Base-by-base conservation (phyloP, 1,140 invertebrate species). In the Wasmannia auropunctata region DNA sequence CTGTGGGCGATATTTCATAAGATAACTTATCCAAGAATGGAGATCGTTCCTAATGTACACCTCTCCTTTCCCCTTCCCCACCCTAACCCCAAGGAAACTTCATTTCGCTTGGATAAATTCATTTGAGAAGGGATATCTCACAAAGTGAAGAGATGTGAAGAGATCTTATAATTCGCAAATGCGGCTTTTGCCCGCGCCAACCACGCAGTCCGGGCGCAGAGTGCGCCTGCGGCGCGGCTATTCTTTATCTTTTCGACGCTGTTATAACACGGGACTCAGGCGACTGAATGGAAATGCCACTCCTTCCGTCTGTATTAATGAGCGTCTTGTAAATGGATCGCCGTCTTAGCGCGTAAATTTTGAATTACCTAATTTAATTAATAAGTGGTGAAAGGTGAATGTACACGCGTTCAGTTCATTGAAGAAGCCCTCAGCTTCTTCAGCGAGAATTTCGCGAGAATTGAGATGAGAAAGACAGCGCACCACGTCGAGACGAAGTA, bases 221-320 rank as follows among this genome's bases (percentile, higher is more conserved):
- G 5, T 49, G 62, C 62, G 60, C 62, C 76, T 67, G 40, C n/a
- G n/a, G n/a, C 28, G 3, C 22, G 31, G 65, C 65, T 58, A 43
- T 31, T 72, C 49, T 72, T 72, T 43, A 43, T 58, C 37, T 37
- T 74, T 5, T 37, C 40, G 54, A 25, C 56, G 37, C 79, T 14
- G 25, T 83, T 72, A 16, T 46, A 80, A 40, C 28, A 16, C 65
- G 19, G 5, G 34, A 81, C 43, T 70, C 49, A 72, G 49, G 51
- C 65, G 79, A 56, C n/a, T 74, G 67, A 83, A 83, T 83, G 54
- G 37, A 80, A 70, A 70, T n/a, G 62, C 37, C 46, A 16, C 43
- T 54, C 1, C 63, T 60, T 56, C 19, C 6, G 31, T 14, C 67
- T 16, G 37, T 43, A 46, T 83, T 83, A 56, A 83, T 83, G 72